These are phyloP conservation scores for Parapristionchus giblindavisi DNA, from an alignment of 2,888 invertebrate genomes.

Conservation along the genomic window DNA sequence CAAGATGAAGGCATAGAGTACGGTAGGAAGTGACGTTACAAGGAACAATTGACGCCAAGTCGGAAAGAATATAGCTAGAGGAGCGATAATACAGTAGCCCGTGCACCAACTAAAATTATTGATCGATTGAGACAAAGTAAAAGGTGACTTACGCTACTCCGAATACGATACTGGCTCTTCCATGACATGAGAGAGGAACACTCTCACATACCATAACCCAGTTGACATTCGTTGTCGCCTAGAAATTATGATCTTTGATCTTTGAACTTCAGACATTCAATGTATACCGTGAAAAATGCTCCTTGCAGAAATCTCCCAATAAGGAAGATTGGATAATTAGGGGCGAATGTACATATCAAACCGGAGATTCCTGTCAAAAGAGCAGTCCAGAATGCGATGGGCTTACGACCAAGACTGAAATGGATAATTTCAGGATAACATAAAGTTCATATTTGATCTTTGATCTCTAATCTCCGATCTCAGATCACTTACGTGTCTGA, in stretches of 20 bases:
- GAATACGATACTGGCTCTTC: conserved; percentile 30
- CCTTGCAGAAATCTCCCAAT: conserved; percentile 34
- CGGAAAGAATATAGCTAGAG: conserved; percentile 45
- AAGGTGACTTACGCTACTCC: conserved; percentile 38
- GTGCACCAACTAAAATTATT: conserved; percentile 45
- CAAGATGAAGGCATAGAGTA: conserved; percentile 42
- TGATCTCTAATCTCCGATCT: no score
- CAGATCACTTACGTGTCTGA: conserved; percentile 24
- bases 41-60: conserved; percentile 48
- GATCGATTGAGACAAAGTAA: no score
- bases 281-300: conserved; percentile 31
- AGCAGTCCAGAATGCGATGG: conserved; percentile 16
- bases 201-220: conserved; percentile 39
- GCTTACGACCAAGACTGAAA: no score
- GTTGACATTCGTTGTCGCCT: conserved; percentile 37
- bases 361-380: conserved; percentile 21
- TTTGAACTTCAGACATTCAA: neutral
- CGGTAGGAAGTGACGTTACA: conserved; percentile 39
- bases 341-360: conserved; percentile 9
- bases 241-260: neutral
- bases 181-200: conserved; percentile 33
- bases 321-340: conserved; percentile 32
- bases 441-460: no score
- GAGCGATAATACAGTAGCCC: conserved; percentile 50
- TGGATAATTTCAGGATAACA: no score